Evolutionary conservation across 2,888 invertebrate species (phyloP).

Genomic region (Schizaphis graminum): DNA sequence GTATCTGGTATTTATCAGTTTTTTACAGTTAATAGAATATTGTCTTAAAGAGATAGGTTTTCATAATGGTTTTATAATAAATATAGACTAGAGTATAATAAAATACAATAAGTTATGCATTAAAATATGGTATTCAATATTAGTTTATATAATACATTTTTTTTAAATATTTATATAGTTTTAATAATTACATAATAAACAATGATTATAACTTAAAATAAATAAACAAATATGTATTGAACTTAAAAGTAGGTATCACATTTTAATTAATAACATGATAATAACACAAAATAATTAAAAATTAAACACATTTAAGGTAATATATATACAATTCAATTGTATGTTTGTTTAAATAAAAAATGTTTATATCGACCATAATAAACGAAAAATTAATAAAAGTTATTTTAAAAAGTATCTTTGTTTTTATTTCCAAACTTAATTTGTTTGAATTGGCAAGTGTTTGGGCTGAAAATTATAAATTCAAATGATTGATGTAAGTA

Average conservation of each 20-base stretch:
- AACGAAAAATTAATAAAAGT: slow-evolving; percentile 1
- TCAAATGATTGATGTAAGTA: neutral
- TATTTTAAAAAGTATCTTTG: neutral
- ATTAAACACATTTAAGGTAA: neutral
- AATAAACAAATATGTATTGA: neutral
- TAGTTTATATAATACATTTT: neutral
- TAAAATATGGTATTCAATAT: neutral
- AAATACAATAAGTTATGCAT: slow-evolving; percentile 3
- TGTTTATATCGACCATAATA: neutral
- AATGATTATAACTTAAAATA: neutral
- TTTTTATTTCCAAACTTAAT: neutral
- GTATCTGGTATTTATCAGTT: too few relatives aligned
- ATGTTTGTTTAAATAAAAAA: neutral
- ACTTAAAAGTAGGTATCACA: slow-evolving; percentile 25
- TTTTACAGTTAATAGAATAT: neutral
- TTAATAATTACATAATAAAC: neutral
- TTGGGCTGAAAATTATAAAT: slow-evolving; percentile 53
- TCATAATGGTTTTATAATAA: neutral
- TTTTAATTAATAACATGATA: neutral
- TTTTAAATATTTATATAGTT: neutral
- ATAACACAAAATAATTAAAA: neutral
- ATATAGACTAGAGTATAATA: neutral
- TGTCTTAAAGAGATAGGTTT: neutral
- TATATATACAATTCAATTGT: slow-evolving; percentile 6
- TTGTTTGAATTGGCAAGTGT: neutral